Conservation (phyloP, 2,888 invertebrate genomes). For the Thera obeliscata region DNA sequence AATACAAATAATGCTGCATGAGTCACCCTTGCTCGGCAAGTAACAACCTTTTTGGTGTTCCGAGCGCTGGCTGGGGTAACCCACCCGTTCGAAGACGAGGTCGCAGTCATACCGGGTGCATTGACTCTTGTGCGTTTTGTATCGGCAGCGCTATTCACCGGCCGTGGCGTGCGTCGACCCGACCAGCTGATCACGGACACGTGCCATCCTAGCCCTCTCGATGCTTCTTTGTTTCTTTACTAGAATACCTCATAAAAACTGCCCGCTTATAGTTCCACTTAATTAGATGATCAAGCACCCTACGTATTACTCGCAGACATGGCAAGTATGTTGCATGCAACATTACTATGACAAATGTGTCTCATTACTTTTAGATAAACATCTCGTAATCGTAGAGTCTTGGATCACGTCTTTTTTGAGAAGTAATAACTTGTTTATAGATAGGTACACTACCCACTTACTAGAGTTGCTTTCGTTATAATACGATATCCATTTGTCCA, state of each 20-base stretch:
- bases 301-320: conserved; percentile 1
- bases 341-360: conserved; percentile 17
- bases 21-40: conserved; percentile 15
- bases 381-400: conserved; percentile 5
- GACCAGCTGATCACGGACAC: conserved; percentile 63
- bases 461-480: neutral
- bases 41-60: conserved; percentile 19
- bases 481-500: neutral
- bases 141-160: conserved; percentile 57
- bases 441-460: neutral
- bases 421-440: conserved; percentile 11
- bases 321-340: conserved; percentile 9
- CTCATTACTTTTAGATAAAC: conserved; percentile 15
- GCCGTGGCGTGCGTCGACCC: conserved; percentile 57
- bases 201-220: conserved; percentile 49
- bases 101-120: conserved; percentile 38
- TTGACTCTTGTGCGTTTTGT: conserved; percentile 53
- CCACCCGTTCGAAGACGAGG: conserved; percentile 46
- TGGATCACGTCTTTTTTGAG: conserved; percentile 19
- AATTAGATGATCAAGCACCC: conserved; percentile 18
- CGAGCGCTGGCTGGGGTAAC: conserved; percentile 43
- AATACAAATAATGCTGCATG: conserved; percentile 30
- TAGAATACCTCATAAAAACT: conserved; percentile 35
- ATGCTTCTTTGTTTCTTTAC: conserved; percentile 31
- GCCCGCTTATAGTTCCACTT: conserved; percentile 17